These are phyloP conservation scores for Enteromius fasciolatus DNA, from an alignment of 2,797 vertebrate genomes.

Conservation along the genomic window DNA sequence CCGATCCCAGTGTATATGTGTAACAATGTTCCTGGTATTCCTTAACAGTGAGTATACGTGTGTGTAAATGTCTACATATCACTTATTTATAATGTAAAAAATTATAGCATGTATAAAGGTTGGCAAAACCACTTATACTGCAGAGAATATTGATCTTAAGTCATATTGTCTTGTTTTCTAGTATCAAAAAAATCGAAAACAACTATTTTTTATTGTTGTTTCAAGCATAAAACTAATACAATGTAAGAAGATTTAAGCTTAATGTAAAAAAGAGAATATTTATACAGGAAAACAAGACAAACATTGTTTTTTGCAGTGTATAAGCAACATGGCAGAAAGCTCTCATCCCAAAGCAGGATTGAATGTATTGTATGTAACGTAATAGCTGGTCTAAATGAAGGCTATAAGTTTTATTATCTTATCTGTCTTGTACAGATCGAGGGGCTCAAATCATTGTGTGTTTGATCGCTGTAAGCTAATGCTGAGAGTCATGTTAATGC, in stretches of 20 bases:
- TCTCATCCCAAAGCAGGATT: conserved; percentile 47
- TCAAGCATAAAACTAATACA: background rate
- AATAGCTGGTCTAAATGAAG: conserved; percentile 35
- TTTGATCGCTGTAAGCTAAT: conserved; percentile 23
- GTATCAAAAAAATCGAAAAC: background rate
- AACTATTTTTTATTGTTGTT: background rate
- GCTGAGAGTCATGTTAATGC: conserved; percentile 50
- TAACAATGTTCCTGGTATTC: conserved; percentile 20
- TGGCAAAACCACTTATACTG: conserved; percentile 26
- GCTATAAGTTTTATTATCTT: conserved; percentile 34
- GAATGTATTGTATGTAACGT: conserved; percentile 40
- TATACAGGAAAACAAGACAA: conserved; percentile 15
- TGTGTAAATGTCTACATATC: conserved; percentile 31
- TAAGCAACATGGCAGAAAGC: conserved; percentile 18
- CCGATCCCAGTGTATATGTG: conserved; percentile 16
- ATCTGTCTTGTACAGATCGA: conserved; percentile 40
- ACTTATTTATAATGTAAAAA: conserved; percentile 36
- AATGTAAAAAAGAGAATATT: conserved; percentile 2
- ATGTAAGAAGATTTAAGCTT: background rate
- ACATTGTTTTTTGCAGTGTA: background rate
- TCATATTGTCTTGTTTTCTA: conserved; percentile 18
- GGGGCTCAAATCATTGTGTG: conserved; percentile 35
- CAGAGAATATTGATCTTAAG: background rate
- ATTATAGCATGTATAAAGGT: conserved; percentile 37
- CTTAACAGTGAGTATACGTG: conserved; percentile 20